These are phyloP conservation scores for Zeuzera pyrina DNA, from an alignment of 2,888 invertebrate genomes.

Conservation along the genomic window DNA sequence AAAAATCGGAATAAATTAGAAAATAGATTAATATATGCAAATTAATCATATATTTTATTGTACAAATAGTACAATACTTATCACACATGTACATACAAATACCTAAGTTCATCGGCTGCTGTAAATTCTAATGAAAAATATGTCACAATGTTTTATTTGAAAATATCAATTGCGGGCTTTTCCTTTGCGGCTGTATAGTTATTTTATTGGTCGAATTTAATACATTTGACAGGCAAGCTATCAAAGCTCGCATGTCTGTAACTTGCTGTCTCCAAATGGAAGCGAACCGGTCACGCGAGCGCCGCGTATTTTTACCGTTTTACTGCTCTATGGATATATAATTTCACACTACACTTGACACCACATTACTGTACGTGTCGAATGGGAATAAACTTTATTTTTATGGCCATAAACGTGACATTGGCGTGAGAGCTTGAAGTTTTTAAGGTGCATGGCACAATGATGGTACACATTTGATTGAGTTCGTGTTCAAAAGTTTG, in stretches of 20 bases:
- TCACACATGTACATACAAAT: too few species aligned
- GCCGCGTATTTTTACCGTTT: constrained; percentile 26
- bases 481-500: constrained; percentile 34
- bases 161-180: too few species aligned
- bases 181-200: not conserved
- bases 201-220: constrained; percentile 40
- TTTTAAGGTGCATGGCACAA: not conserved
- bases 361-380: constrained; percentile 30
- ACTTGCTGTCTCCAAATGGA: constrained; percentile 32
- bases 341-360: constrained; percentile 63
- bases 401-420: constrained; percentile 17
- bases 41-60: too few species aligned
- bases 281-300: constrained; percentile 52
- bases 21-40: too few species aligned
- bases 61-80: too few species aligned
- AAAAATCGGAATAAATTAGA: too few species aligned
- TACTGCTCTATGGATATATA: constrained; percentile 45
- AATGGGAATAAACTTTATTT: constrained; percentile 30
- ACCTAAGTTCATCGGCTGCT: too few species aligned
- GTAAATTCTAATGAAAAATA: too few species aligned
- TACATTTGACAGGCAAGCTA: constrained; percentile 42
- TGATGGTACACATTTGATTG: constrained; percentile 39
- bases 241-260: constrained; percentile 42
- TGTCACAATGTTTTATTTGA: too few species aligned
- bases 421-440: constrained; percentile 5